Evolutionary conservation across 2,797 vertebrate species (phyloP).

Genomic region (Urocyon cinereoargenteus): DNA sequence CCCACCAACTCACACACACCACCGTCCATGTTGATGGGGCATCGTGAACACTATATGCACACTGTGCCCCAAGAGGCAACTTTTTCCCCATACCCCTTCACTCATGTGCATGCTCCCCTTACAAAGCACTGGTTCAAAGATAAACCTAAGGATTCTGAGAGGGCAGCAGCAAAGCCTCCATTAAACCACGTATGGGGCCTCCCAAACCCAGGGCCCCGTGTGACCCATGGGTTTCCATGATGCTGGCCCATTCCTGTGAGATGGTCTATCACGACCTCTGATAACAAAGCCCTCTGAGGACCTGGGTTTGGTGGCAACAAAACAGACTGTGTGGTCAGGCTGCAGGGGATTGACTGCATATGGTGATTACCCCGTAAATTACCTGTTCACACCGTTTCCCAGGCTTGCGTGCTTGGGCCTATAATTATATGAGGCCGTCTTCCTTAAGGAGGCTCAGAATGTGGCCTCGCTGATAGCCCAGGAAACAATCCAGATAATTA

Average conservation of each 20-base stretch:
- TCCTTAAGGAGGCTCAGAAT: neutral
- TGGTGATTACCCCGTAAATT: neutral
- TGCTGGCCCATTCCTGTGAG: neutral
- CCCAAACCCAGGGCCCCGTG: too few relatives aligned
- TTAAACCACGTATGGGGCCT: neutral
- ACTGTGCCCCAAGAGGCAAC: neutral
- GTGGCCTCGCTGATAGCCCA: neutral
- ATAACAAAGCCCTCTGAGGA: neutral
- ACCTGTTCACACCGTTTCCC: neutral
- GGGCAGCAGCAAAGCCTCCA: neutral
- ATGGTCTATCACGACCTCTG: neutral
- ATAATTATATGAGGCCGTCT: neutral
- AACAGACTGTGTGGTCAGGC: neutral
- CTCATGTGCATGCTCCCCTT: neutral
- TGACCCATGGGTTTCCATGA: neutral
- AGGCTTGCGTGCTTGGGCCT: neutral
- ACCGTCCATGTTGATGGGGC: neutral
- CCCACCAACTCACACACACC: neutral
- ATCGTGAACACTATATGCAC: neutral
- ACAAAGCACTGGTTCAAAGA: neutral
- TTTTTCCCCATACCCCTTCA: neutral
- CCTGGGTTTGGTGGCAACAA: neutral
- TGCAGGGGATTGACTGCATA: neutral
- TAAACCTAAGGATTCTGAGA: neutral
- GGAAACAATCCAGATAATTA: slow-evolving; percentile 19